Percentiles rank a stretch among this genome's conserved stretches.
Evolutionary conservation across 2,888 invertebrate species (phyloP).

Genomic region (Xestobium rufovillosum): DNA sequence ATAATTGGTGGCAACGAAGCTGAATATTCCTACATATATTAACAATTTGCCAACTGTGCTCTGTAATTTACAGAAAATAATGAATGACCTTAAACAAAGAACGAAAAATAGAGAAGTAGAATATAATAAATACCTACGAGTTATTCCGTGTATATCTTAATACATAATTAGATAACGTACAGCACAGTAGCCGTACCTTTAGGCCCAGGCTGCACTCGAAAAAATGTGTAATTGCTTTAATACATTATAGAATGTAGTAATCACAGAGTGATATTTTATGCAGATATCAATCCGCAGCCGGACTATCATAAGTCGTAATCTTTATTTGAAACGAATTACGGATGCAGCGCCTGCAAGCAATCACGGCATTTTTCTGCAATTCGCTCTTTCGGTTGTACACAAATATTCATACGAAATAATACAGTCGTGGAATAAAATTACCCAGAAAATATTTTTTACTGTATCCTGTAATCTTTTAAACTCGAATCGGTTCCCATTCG

Average conservation of each 20-base stretch:
- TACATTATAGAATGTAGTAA: slow-evolving; percentile 34
- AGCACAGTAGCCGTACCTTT: slow-evolving; percentile 32
- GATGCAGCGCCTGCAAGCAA: slow-evolving; percentile 32
- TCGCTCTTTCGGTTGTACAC: too few relatives aligned
- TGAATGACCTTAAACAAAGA: slow-evolving; percentile 30
- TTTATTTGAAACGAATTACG: slow-evolving; percentile 34
- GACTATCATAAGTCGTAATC: slow-evolving; percentile 35
- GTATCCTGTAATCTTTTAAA: too few relatives aligned
- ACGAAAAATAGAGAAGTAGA: slow-evolving; percentile 26
- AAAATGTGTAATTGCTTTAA: slow-evolving; percentile 36
- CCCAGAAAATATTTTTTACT: too few relatives aligned
- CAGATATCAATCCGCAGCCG: slow-evolving; percentile 32
- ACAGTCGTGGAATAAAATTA: too few relatives aligned
- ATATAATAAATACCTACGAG: slow-evolving; percentile 31
- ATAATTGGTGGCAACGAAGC: too few relatives aligned
- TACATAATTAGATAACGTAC: slow-evolving; percentile 31
- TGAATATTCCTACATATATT: too few relatives aligned
- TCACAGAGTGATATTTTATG: slow-evolving; percentile 38
- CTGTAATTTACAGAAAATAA: too few relatives aligned
- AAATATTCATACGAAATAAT: too few relatives aligned
- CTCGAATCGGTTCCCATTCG: too few relatives aligned
- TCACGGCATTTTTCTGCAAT: slow-evolving; percentile 33
- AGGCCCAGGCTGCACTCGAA: slow-evolving; percentile 28
- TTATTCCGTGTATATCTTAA: slow-evolving; percentile 27
- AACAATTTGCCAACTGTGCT: too few relatives aligned